Conservation (phyloP, 2,797 vertebrate species). For the Siniperca scherzeri region DNA sequence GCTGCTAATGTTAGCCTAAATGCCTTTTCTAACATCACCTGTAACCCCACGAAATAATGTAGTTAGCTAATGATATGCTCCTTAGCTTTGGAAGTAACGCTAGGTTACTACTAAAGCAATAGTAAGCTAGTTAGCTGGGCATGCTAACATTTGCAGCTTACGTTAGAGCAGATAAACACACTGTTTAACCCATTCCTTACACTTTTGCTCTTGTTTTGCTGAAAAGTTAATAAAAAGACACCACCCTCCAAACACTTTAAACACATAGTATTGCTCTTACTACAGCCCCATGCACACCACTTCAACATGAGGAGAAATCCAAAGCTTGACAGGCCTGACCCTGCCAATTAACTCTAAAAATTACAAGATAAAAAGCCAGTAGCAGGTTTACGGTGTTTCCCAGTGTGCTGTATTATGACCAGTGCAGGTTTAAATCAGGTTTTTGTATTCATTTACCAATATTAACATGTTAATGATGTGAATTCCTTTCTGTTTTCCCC, state of each 20-base stretch:
- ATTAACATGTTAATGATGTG: slow-evolving; percentile 12
- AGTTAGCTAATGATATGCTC: neutral
- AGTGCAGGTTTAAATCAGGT: slow-evolving; percentile 11
- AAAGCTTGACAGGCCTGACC: neutral
- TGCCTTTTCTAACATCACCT: neutral
- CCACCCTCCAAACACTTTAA: neutral
- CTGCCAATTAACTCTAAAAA: neutral
- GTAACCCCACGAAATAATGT: neutral
- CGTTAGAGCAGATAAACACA: neutral
- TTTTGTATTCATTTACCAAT: neutral
- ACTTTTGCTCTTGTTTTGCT: neutral
- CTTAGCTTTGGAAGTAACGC: neutral
- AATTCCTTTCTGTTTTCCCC: slow-evolving; percentile 16
- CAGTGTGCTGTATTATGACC: neutral
- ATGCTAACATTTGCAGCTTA: neutral
- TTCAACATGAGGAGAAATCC: neutral
- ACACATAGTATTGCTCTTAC: neutral
- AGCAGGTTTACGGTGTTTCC: neutral
- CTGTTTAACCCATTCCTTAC: neutral
- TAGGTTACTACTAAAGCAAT: neutral
- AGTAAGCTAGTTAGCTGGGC: neutral
- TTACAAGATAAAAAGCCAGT: neutral
- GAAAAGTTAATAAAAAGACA: too few species aligned
- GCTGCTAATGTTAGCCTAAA: neutral
- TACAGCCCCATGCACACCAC: too few species aligned